phyloP scores from a whole-genome alignment of 2,888 invertebrate species.

The Agriopis aurantiaria region DNA sequence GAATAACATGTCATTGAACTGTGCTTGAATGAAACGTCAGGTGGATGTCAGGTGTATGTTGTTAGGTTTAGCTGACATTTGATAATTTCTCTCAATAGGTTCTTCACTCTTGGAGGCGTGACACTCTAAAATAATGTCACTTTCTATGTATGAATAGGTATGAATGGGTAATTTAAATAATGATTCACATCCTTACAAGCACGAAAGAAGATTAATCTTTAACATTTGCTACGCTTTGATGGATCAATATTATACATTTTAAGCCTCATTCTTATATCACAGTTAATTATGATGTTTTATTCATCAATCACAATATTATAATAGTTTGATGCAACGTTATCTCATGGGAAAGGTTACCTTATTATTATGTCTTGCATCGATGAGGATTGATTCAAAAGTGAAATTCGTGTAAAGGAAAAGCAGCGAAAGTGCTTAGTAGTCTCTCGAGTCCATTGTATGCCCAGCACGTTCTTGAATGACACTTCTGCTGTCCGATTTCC shows the following conservation, averaged over 20 bases:
- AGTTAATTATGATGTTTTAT: slow-evolving; percentile 5
- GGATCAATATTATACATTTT: background rate
- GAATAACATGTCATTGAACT: slow-evolving; percentile 81
- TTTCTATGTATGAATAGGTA: slow-evolving; percentile 19
- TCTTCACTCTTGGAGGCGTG: slow-evolving; percentile 2
- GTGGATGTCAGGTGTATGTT: slow-evolving; percentile 64
- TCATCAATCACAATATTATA: slow-evolving; percentile 17
- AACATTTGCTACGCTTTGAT: background rate
- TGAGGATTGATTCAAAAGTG: slow-evolving; percentile 72
- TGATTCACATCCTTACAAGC: background rate
- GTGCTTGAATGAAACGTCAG: slow-evolving; percentile 55
- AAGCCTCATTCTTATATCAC: slow-evolving; percentile 10
- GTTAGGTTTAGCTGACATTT: slow-evolving; percentile 31
- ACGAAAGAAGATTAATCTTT: background rate
- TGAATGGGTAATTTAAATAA: slow-evolving; percentile 17
- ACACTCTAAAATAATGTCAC: slow-evolving; percentile 23
- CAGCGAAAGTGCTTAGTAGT: slow-evolving; percentile 78
- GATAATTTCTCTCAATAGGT: slow-evolving; percentile 21
- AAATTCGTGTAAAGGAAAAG: slow-evolving; percentile 78
- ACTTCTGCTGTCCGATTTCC: slow-evolving; percentile 65
- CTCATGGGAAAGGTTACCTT: slow-evolving; percentile 56
- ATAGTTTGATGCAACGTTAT: slow-evolving; percentile 53
- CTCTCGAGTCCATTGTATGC: slow-evolving; percentile 75
- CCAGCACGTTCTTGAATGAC: slow-evolving; percentile 72
- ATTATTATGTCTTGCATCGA: slow-evolving; percentile 48